Evolutionary conservation across 2,888 invertebrate genomes (phyloP).

Genomic region (Diplolepis rosae): DNA sequence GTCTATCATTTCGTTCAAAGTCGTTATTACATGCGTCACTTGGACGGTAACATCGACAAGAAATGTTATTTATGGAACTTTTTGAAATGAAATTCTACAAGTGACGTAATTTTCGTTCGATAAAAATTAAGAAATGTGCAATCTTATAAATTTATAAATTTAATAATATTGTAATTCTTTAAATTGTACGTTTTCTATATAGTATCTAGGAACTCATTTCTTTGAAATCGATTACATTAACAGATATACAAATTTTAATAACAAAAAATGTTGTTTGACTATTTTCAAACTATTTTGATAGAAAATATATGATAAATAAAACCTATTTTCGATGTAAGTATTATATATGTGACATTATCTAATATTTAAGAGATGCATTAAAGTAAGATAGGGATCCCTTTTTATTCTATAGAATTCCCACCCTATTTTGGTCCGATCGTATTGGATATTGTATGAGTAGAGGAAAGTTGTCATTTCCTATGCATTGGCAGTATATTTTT

Average conservation of each 20-base stretch:
- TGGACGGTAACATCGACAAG: background rate
- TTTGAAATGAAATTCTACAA: background rate
- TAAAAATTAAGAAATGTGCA: background rate
- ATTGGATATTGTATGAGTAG: slow-evolving; percentile 40
- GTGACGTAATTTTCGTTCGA: background rate
- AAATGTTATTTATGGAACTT: slow-evolving; percentile 6
- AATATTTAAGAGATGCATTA: slow-evolving; percentile 54
- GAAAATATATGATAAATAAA: no score
- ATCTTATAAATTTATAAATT: no score
- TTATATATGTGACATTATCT: slow-evolving; percentile 45
- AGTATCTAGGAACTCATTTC: no score
- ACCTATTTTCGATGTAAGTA: no score
- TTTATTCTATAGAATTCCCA: slow-evolving; percentile 33
- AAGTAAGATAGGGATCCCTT: slow-evolving; percentile 50
- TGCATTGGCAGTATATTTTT: slow-evolving; percentile 53
- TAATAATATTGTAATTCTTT: no score
- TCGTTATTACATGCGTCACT: slow-evolving; percentile 14
- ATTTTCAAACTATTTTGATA: no score
- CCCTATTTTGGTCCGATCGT: slow-evolving; percentile 33
- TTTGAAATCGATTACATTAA: no score
- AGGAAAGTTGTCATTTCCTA: slow-evolving; percentile 51
- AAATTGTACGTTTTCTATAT: no score
- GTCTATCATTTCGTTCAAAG: slow-evolving; percentile 41
- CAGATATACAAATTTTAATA: no score
- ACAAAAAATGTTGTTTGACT: no score